A percentile compares a stretch with the other conserved stretches of the same genome.
These are phyloP conservation scores for Camptogramma bilineatum DNA, from an alignment of 2,888 invertebrate genomes.

Conservation along the genomic window DNA sequence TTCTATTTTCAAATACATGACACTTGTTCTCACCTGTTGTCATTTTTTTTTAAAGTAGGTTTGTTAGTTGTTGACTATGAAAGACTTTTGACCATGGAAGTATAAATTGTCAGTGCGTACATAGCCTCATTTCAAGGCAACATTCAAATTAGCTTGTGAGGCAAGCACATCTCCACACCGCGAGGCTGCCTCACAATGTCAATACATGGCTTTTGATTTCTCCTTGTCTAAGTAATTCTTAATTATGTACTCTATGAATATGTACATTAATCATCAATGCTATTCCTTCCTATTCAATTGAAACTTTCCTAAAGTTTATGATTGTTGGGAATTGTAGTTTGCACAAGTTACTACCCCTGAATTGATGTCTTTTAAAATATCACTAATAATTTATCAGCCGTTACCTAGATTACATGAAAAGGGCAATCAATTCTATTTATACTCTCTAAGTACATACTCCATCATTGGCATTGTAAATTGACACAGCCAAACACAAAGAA, in stretches of 20 bases:
- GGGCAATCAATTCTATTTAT: slow-evolving; percentile 12
- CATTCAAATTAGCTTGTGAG: too few species aligned
- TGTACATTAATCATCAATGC: too few species aligned
- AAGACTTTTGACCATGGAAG: background rate
- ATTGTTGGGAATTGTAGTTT: background rate
- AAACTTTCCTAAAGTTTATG: background rate
- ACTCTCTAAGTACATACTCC: background rate
- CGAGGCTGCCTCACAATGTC: too few species aligned
- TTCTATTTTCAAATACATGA: slow-evolving; percentile 40
- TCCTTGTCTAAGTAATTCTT: too few species aligned
- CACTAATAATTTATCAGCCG: background rate
- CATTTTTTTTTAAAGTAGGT: slow-evolving; percentile 14
- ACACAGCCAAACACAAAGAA: slow-evolving; percentile 2
- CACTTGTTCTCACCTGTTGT: slow-evolving; percentile 24
- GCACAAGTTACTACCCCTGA: background rate
- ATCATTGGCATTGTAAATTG: slow-evolving; percentile 5
- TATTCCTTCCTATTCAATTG: too few species aligned
- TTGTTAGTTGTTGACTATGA: background rate
- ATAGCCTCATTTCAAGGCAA: too few species aligned
- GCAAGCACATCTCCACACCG: too few species aligned
- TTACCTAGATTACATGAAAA: background rate
- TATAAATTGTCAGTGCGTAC: too few species aligned
- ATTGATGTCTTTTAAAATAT: background rate
- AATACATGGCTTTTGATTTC: background rate
- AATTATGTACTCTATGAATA: too few species aligned